Evolutionary conservation across 2,113 vertebrate species (phyloP).

Genomic region (Anoplopoma fimbria): DNA sequence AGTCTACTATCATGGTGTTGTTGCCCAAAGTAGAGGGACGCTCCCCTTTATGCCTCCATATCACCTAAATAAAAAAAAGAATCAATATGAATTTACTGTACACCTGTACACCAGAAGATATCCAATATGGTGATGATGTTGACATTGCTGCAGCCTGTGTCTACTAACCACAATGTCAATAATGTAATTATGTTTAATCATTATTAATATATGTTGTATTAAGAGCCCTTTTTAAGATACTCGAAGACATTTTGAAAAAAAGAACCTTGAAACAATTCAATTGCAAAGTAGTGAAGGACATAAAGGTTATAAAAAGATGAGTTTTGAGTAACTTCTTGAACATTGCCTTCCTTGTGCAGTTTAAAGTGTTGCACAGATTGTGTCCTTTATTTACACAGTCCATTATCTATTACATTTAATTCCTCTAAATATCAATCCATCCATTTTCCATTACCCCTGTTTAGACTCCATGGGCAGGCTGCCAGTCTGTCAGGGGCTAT

Average conservation of each 20-base stretch:
- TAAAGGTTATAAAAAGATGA: background rate
- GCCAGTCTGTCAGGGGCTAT: background rate
- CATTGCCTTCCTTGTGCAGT: background rate
- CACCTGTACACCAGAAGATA: background rate
- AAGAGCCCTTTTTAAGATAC: background rate
- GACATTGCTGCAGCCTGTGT: background rate
- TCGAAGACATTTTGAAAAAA: background rate
- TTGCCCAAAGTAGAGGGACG: conserved; percentile 77
- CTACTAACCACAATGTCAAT: background rate
- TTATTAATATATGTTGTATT: background rate
- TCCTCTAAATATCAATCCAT: too few species aligned
- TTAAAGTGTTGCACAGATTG: background rate
- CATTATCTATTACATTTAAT: background rate
- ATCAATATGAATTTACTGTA: background rate
- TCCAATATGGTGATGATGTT: background rate
- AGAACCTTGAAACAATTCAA: background rate
- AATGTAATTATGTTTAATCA: background rate
- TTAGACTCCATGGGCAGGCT: background rate
- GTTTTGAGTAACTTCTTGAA: background rate
- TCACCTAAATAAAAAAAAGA: conserved; percentile 64
- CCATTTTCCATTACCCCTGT: too few species aligned
- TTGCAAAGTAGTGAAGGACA: background rate
- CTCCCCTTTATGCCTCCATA: conserved; percentile 78
- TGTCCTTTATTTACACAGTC: background rate
- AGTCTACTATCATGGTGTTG: conserved; percentile 78